A percentile compares a stretch with the other conserved stretches of the same genome.
phyloP scores from a whole-genome alignment of 2,888 invertebrate genomes.

The Plemyria rubiginata region DNA sequence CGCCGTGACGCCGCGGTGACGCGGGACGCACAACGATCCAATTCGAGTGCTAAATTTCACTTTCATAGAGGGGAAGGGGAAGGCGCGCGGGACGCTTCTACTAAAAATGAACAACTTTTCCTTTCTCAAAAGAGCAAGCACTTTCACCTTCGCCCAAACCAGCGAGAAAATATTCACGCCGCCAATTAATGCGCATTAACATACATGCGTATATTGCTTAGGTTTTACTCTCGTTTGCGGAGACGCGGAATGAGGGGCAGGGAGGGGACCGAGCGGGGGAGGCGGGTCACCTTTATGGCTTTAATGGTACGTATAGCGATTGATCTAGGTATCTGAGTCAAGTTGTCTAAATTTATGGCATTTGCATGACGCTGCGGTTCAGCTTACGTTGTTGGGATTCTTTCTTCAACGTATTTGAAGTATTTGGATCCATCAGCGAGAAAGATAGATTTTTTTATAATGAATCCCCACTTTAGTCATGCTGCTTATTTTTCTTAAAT shows the following conservation, averaged over 20 bases:
- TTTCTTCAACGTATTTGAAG: too few relatives aligned
- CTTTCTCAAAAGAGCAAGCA: constrained; percentile 81
- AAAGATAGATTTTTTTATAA: too few relatives aligned
- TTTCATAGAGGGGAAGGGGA: constrained; percentile 54
- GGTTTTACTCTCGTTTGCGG: constrained; percentile 52
- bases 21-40: background rate
- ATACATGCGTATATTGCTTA: constrained; percentile 47
- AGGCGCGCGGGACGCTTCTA: constrained; percentile 47
- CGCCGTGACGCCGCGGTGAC: background rate
- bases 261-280: background rate
- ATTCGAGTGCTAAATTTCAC: constrained; percentile 63
- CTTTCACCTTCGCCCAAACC: constrained; percentile 79
- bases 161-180: constrained; percentile 59
- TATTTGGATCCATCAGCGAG: too few relatives aligned
- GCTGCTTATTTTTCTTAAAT: too few relatives aligned
- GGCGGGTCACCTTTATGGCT: too few relatives aligned
- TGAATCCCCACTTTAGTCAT: too few relatives aligned
- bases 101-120: constrained; percentile 81
- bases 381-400: too few relatives aligned
- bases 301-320: too few relatives aligned
- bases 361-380: too few relatives aligned
- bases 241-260: background rate
- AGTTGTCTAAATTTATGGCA: too few relatives aligned
- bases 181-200: constrained; percentile 50
- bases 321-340: too few relatives aligned